phyloP scores from a whole-genome alignment of 1,140 invertebrate species.

The Drosophila navojoa region DNA sequence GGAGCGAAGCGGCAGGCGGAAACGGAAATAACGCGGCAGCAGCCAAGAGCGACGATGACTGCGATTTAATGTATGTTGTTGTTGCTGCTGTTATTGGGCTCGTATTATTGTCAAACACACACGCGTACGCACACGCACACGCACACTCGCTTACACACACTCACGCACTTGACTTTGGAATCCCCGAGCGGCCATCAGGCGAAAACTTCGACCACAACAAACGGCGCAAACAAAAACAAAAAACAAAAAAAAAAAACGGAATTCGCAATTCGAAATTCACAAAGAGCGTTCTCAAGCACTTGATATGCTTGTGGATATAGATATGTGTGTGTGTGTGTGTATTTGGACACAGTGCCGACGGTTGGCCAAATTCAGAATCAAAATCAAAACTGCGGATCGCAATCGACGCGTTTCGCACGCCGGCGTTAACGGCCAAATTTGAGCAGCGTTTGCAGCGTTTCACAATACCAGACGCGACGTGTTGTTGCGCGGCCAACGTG shows the following conservation, averaged over 20 bases:
- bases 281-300: background rate
- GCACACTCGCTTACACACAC: background rate
- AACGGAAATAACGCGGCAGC: slow-evolving; percentile 44
- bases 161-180: slow-evolving; percentile 8
- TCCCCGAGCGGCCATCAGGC: slow-evolving; percentile 42
- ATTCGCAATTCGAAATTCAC: background rate
- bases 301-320: background rate
- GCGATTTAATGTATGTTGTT: slow-evolving; percentile 7
- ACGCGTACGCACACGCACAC: slow-evolving; percentile 14
- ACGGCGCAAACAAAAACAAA: slow-evolving; percentile 29
- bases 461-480: slow-evolving; percentile 32
- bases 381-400: slow-evolving; percentile 12
- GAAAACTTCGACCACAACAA: slow-evolving; percentile 32
- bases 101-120: background rate
- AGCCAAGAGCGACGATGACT: slow-evolving; percentile 14
- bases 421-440: slow-evolving; percentile 28
- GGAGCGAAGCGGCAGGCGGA: slow-evolving; percentile 35
- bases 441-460: background rate
- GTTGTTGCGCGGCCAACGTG: slow-evolving; percentile 66
- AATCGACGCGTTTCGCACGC: slow-evolving; percentile 41
- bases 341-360: slow-evolving; percentile 14
- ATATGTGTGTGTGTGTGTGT: background rate
- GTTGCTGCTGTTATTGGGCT: slow-evolving; percentile 9
- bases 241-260: slow-evolving; percentile 20
- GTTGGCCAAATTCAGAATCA: background rate